Evolutionary conservation across 2,797 vertebrate genomes (phyloP), one percentile per base, ranked within the genome.

Genomic region (Florisuga fusca): DNA sequence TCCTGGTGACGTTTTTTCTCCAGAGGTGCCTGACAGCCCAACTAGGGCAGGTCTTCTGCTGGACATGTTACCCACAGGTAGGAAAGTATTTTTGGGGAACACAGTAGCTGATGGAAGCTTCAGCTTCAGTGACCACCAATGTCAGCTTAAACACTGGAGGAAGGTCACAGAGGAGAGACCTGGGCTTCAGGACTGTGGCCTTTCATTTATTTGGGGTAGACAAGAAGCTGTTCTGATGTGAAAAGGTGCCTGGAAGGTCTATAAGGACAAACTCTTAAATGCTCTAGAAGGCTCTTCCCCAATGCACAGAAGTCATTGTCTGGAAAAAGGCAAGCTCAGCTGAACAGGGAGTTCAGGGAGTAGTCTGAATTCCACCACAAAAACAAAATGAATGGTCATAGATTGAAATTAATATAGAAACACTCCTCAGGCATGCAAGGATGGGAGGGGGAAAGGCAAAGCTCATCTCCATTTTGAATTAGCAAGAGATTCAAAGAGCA

Each of bases 291-390:
- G 7, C 27, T 46, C 55, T 8, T 84, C 22, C 16, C 25, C 33
- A 53, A 53, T 0, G 2, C 13, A 33, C 19, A 45, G 3, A 66
- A 43, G 57, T 27, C 0, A 1, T 76, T 51, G 23, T 17, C 63
- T 51, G 23, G 55, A 59, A 91, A 48, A 61, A 84, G 31, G 54
- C 15, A 46, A 15, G 26, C 19, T 73, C 26, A 83, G 51, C 67
- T 86, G 29, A 84, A 84, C 18, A 50, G 7, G 26, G 58, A 87
- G 27, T 38, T 78, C n/a, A n/a, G n/a, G n/a, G n/a, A n/a, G n/a
- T 0, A 0, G 21, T 38, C 54, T 72, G 29, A 67, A 41, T 34
- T 58, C 4, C 0, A 41, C 22, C 34, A 36, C 48, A 74, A 62
- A 74, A 58, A 5, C 27, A 81, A 62, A 81, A 71, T 1, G 0